Evolutionary conservation across 35 echinoderm and acorn worm species (phyloP).

Genomic region (Apostichopus parvimensis): DNA sequence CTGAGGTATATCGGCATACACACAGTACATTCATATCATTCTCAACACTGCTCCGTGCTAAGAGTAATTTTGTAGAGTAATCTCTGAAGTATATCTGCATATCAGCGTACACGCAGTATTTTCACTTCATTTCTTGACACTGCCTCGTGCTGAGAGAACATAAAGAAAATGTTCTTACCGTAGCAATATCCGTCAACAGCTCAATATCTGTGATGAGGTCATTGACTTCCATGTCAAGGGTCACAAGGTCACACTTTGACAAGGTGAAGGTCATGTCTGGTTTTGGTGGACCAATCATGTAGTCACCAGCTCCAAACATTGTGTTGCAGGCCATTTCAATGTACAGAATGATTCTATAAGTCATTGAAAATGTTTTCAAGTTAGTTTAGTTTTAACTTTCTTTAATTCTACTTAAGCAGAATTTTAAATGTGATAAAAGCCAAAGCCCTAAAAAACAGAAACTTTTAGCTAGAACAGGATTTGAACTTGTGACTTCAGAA

Average conservation of each 20-base stretch:
- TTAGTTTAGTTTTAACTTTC: neutral
- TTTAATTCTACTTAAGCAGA: neutral
- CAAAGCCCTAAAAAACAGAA: neutral
- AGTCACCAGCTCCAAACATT: slow-evolving; percentile 75
- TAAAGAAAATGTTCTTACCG: slow-evolving; percentile 54
- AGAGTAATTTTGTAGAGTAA: too few species aligned
- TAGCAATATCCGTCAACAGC: slow-evolving; percentile 74
- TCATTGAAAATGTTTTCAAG: neutral
- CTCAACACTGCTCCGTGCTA: too few species aligned
- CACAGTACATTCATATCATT: too few species aligned
- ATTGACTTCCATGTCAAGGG: slow-evolving; percentile 67
- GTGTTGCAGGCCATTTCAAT: slow-evolving; percentile 94
- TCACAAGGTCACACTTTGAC: slow-evolving; percentile 65
- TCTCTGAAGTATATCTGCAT: too few species aligned
- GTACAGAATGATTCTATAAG: slow-evolving; percentile 47
- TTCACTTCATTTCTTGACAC: too few species aligned
- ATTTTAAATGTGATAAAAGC: neutral
- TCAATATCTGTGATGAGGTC: slow-evolving; percentile 82
- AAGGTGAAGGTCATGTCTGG: slow-evolving; percentile 60
- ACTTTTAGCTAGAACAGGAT: neutral
- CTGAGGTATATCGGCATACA: too few species aligned
- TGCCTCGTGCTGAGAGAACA: too few species aligned
- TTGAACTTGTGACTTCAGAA: neutral
- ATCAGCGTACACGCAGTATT: too few species aligned
- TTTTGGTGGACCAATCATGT: slow-evolving; percentile 72